Base-by-base conservation (phyloP, 2,113 vertebrate species). In the Catharus bicknelli region DNA sequence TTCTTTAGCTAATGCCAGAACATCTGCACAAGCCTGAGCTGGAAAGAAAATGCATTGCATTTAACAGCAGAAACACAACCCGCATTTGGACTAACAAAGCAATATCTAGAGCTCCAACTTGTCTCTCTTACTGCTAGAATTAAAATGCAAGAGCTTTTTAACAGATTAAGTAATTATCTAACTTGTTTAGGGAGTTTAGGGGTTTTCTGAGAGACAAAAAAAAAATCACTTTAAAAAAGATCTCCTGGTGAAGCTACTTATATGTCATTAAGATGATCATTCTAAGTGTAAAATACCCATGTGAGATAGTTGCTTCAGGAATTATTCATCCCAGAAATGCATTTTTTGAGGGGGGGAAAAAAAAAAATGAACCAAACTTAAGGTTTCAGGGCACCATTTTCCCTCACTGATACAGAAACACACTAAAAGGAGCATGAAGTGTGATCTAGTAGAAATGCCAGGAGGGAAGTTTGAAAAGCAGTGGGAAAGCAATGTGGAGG, bases 1-100 rank as follows among this genome's bases (percentile, higher is more conserved):
- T 62, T 98, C 97, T 85, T 95, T 98, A 8, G 96, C 97, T 2
- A 99, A 78, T 7, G 94, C 92, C 20, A 98, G 43, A 47, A 97
- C 96, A 87, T 97, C 96, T 45, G 95, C 91, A 89, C 96, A 97
- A 58, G 97, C 95, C 36, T 96, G 94, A 42, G 86, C 97, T 97
- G 94, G 62, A 95, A 95, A 85, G n/a, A 75, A 70, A 93, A 57
- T 3, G 2, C 21, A 63, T 9, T 62, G 16, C 3, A 58, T 81
- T 93, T 74, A 64, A 72, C 5, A 90, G 47, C 30, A 72, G 61
- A 86, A 53, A 8, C 4, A 81, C 14, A 76, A 43, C 1, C 7
- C 36, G 50, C 11, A 27, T 6, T 32, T 62, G 42, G 22, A 45
- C 9, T 40, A 64, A 36, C 13, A 76, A 68, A 42, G 38, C 34